Conservation (phyloP, 2,888 invertebrate species). For the Prenolepis imparis region DNA sequence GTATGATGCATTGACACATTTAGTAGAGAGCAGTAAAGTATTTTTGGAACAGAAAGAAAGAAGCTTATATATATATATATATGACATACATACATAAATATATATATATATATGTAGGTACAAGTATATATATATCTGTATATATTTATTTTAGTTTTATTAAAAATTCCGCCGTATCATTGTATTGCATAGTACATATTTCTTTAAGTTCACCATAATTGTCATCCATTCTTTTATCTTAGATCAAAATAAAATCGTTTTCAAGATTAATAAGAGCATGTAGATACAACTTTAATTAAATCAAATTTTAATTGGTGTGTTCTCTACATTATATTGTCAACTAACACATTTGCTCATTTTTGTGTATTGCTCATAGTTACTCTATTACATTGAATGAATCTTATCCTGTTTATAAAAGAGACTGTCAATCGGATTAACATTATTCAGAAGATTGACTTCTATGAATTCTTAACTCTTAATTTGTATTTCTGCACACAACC, state of each 20-base stretch:
- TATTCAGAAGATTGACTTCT: conserved; percentile 5
- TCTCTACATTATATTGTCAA: conserved; percentile 27
- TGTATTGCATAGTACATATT: not conserved
- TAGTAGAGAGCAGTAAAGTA: conserved; percentile 37
- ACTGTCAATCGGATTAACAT: conserved; percentile 12
- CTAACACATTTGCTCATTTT: conserved; percentile 10
- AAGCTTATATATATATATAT: conserved; percentile 4
- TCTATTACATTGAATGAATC: conserved; percentile 27
- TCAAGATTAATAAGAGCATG: conserved; percentile 26
- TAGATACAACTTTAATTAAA: conserved; percentile 9
- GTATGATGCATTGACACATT: conserved; percentile 47
- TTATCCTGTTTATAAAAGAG: conserved; percentile 14
- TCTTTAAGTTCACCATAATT: conserved; percentile 5
- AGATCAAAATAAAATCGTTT: conserved; percentile 23
- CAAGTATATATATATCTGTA: not conserved
- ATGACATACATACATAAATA: not conserved
- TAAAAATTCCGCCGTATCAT: conserved; percentile 33
- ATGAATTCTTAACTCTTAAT: conserved; percentile 3
- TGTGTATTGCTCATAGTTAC: conserved; percentile 41
- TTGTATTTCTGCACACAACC: conserved; percentile 7
- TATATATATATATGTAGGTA: no score
- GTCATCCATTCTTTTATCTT: conserved; percentile 6
- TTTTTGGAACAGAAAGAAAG: conserved; percentile 23
- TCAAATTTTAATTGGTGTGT: conserved; percentile 34
- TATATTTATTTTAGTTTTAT: conserved; percentile 15